Percentiles rank a stretch among this genome's conserved stretches.
These are phyloP conservation scores for Antennarius striatus DNA, from an alignment of 2,113 vertebrate genomes.

Conservation along the genomic window DNA sequence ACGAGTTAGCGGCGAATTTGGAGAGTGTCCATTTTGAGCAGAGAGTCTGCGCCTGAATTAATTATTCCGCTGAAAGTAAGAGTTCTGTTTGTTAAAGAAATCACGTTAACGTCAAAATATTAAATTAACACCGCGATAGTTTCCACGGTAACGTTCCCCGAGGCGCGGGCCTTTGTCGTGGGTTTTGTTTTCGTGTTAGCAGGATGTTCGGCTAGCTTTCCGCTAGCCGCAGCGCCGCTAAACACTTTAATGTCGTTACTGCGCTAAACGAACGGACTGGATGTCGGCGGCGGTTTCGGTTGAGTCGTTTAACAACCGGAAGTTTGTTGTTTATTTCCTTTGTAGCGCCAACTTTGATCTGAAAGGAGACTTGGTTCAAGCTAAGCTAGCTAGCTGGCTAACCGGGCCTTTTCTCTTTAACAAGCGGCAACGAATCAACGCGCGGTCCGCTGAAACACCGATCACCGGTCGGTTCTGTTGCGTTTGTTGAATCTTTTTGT, in stretches of 20 bases:
- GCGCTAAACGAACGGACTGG: neutral
- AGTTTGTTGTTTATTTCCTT: too few species aligned
- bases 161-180: neutral
- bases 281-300: neutral
- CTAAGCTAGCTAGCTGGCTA: neutral
- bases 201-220: neutral
- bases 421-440: slow-evolving; percentile 52
- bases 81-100: neutral
- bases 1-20: slow-evolving; percentile 79
- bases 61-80: slow-evolving; percentile 60
- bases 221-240: slow-evolving; percentile 22
- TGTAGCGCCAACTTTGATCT: too few species aligned
- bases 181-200: slow-evolving; percentile 1
- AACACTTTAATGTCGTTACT: neutral
- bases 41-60: slow-evolving; percentile 52
- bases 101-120: accelerated
- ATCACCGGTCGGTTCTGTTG: slow-evolving; percentile 4
- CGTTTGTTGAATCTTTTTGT: neutral
- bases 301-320: too few species aligned
- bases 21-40: slow-evolving; percentile 77
- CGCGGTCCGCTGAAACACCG: slow-evolving; percentile 60
- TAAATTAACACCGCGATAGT: accelerated
- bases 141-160: neutral
- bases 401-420: slow-evolving; percentile 32
- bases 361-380: too few species aligned